Conservation (phyloP, 23 tunicate species). For the Ciona savignyi region DNA sequence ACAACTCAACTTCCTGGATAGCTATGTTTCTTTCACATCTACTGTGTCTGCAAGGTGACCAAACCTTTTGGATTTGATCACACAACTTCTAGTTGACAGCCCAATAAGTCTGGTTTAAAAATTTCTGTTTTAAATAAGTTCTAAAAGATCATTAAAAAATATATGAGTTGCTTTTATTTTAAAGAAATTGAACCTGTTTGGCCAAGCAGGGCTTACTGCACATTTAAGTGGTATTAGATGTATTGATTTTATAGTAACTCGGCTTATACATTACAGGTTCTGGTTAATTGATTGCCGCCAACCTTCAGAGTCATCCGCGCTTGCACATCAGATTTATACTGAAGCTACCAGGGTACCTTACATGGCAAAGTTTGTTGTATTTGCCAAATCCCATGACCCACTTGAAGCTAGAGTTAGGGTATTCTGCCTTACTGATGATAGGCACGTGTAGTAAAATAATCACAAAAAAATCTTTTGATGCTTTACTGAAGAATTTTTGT, state of each 20-base stretch:
- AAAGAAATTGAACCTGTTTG: no score
- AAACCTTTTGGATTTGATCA: no score
- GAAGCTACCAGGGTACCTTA: slow-evolving; percentile 92
- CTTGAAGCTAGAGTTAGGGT: slow-evolving; percentile 59
- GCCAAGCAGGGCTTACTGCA: no score
- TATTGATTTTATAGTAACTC: no score
- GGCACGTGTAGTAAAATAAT: slow-evolving; percentile 11
- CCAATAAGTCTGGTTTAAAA: no score
- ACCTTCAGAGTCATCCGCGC: slow-evolving; percentile 51
- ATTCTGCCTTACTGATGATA: slow-evolving; percentile 79
- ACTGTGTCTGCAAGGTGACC: slow-evolving; percentile 86
- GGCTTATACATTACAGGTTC: slow-evolving; percentile 63
- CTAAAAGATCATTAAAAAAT: no score
- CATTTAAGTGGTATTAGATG: no score
- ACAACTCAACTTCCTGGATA: slow-evolving; percentile 79
- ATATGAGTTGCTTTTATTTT: no score
- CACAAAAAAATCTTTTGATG: neutral
- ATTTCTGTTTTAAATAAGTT: no score
- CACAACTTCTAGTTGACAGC: no score
- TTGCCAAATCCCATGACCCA: slow-evolving; percentile 60
- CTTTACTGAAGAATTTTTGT: neutral
- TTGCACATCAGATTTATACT: slow-evolving; percentile 72
- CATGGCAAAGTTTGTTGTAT: slow-evolving; percentile 74
- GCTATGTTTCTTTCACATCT: slow-evolving; percentile 80
- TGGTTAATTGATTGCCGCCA: slow-evolving; percentile 85